Evolutionary conservation across 2,888 invertebrate species (phyloP).

Genomic region (Lingula anatina): DNA sequence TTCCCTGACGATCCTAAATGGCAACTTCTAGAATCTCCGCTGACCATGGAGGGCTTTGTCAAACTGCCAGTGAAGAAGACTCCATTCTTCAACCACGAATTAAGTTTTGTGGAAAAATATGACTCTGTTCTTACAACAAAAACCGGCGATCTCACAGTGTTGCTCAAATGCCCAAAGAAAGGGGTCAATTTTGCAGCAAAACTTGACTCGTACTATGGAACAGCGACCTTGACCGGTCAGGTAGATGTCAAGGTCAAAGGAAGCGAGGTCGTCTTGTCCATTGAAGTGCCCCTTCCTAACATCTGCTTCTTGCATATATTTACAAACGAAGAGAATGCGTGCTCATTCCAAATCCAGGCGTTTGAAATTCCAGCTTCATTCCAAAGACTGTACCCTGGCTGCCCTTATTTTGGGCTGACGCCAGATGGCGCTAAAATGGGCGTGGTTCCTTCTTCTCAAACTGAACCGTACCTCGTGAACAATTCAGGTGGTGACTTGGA

Average conservation of each 20-base stretch:
- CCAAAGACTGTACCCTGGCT: constrained; percentile 34
- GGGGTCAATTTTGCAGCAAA: neutral
- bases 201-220: too few relatives aligned
- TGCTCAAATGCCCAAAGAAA: constrained; percentile 30
- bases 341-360: constrained; percentile 41
- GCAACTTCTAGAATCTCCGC: constrained; percentile 54
- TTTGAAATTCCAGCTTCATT: constrained; percentile 29
- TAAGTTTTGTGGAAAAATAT: constrained; percentile 35
- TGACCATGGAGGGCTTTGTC: constrained; percentile 53
- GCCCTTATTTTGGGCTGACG: constrained; percentile 37
- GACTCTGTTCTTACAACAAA: constrained; percentile 39
- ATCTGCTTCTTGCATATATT: constrained; percentile 52
- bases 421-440: constrained; percentile 25
- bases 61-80: constrained; percentile 53
- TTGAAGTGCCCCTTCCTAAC: constrained; percentile 51
- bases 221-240: too few relatives aligned
- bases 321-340: constrained; percentile 45
- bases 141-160: constrained; percentile 35
- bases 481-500: too few relatives aligned
- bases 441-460: constrained; percentile 30
- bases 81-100: constrained; percentile 51
- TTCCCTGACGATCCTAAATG: constrained; percentile 49
- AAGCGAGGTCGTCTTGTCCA: constrained; percentile 45
- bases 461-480: constrained; percentile 32
- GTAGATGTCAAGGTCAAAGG: constrained; percentile 36